These are phyloP conservation scores for Myiothlypis coronata DNA, from an alignment of 2,797 vertebrate species.

Conservation along the genomic window DNA sequence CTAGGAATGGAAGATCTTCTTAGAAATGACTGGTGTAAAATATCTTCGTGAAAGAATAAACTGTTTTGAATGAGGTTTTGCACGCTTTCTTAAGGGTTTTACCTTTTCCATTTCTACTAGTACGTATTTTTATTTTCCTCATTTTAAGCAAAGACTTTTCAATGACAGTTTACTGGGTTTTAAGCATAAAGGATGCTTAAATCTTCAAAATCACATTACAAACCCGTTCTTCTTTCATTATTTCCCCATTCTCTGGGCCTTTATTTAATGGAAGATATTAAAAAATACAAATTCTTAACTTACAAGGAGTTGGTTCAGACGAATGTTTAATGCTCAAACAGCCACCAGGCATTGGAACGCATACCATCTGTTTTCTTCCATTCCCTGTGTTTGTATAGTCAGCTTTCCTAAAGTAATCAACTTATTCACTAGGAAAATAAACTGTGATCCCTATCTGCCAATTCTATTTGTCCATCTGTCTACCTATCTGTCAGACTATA, in stretches of 20 bases:
- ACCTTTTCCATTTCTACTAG: background rate
- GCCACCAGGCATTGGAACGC: background rate
- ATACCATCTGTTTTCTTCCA: constrained; percentile 41
- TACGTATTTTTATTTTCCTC: background rate
- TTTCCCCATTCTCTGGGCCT: background rate
- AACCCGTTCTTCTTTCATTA: background rate
- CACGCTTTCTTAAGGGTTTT: background rate
- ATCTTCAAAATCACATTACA: background rate
- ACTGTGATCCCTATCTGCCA: constrained; percentile 20
- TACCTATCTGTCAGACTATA: background rate
- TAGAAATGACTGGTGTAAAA: background rate
- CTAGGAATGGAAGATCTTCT: background rate
- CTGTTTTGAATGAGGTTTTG: background rate
- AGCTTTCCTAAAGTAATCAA: constrained; percentile 2
- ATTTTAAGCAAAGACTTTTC: background rate
- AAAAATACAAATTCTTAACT: constrained; percentile 5
- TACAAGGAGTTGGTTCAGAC: background rate
- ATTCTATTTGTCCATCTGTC: constrained; percentile 33
- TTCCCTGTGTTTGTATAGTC: constrained; percentile 10
- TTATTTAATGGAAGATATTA: background rate
- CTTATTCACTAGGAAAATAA: constrained; percentile 40
- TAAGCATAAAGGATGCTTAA: background rate
- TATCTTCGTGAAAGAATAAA: background rate
- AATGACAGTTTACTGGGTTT: background rate
- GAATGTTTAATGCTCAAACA: constrained; percentile 25